phyloP scores from a whole-genome alignment of 2,113 vertebrate genomes.

The Casuarius casuarius region DNA sequence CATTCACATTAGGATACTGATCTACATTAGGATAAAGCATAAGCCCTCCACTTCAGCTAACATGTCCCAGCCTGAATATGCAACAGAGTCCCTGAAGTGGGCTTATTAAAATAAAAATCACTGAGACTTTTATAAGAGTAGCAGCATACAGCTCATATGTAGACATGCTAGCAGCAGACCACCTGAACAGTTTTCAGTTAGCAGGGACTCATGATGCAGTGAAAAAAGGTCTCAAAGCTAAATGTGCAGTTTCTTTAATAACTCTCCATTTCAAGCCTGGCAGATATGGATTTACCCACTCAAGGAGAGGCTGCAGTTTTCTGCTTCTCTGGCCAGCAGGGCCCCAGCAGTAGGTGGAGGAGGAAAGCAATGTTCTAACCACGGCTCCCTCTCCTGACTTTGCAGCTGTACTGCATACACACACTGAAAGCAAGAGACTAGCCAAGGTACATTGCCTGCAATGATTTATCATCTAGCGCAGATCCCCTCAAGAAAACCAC shows the following conservation, averaged over 20 bases:
- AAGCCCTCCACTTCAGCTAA: background rate
- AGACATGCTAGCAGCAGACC: background rate
- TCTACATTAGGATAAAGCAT: background rate
- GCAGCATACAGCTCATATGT: background rate
- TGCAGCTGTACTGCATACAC: background rate
- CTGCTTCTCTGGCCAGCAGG: background rate
- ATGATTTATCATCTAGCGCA: background rate
- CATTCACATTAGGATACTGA: background rate
- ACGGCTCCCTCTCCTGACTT: slow-evolving; percentile 27
- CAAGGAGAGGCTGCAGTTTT: background rate
- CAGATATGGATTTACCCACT: rapidly evolving
- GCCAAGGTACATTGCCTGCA: background rate
- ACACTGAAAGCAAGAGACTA: background rate
- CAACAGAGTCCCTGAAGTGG: background rate
- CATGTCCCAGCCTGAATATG: background rate
- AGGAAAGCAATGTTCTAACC: background rate
- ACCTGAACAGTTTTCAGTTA: background rate
- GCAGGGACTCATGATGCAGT: background rate
- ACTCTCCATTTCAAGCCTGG: background rate
- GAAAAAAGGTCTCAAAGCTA: background rate
- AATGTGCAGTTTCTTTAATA: background rate
- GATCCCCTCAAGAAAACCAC: background rate
- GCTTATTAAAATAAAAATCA: background rate
- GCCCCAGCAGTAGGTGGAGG: background rate
- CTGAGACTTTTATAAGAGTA: background rate